Conservation (phyloP, 2,888 invertebrate genomes). For the Cephus pulcher region DNA sequence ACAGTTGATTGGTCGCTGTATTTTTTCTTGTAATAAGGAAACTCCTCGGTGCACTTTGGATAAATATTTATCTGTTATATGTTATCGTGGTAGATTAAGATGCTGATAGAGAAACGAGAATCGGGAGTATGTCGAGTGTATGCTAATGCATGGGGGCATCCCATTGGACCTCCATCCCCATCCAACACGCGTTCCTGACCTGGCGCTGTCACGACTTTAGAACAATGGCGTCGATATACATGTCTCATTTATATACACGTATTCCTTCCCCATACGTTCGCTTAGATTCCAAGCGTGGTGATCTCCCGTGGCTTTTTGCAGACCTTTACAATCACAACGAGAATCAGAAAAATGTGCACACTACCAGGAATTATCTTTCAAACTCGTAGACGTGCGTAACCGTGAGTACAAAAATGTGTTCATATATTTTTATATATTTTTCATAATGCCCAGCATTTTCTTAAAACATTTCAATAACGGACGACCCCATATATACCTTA, state of each 20-base stretch:
- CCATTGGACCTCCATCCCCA: slow-evolving; percentile 28
- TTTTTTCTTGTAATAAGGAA: neutral
- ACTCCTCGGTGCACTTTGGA: neutral
- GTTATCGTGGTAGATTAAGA: slow-evolving; percentile 59
- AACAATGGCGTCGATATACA: slow-evolving; percentile 62
- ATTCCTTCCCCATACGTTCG: slow-evolving; percentile 42
- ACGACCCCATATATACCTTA: neutral
- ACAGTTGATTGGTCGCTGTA: neutral
- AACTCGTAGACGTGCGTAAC: neutral
- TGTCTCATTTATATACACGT: slow-evolving; percentile 60
- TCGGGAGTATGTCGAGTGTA: slow-evolving; percentile 41
- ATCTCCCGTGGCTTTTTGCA: neutral
- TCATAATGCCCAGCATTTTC: neutral
- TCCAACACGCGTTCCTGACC: slow-evolving; percentile 63
- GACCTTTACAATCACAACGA: neutral
- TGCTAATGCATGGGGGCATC: slow-evolving; percentile 48
- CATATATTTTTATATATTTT: neutral
- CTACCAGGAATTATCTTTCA: neutral
- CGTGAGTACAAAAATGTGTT: neutral
- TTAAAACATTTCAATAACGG: neutral
- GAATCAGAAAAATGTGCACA: neutral
- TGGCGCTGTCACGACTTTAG: slow-evolving; percentile 63
- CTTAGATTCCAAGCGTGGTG: neutral
- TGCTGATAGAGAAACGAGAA: slow-evolving; percentile 54
- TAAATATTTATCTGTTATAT: neutral